A percentile compares a stretch with the other conserved stretches of the same genome.
Conservation (phyloP, 2,888 invertebrate species). For the Hyalella azteca region DNA sequence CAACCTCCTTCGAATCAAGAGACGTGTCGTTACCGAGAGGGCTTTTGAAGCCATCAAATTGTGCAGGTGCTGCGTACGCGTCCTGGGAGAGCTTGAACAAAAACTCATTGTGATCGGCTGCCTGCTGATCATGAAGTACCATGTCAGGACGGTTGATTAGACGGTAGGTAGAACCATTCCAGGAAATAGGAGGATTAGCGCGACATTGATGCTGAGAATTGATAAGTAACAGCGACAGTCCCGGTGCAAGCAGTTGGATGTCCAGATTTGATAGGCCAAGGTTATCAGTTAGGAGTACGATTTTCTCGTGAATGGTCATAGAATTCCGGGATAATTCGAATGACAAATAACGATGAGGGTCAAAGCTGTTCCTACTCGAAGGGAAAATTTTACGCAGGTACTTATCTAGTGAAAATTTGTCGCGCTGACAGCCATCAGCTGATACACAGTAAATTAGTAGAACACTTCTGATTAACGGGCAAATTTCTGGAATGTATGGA, state of each 20-base stretch:
- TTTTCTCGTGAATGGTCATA: slow-evolving; percentile 49
- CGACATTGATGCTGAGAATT: slow-evolving; percentile 75
- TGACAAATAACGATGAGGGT: neutral
- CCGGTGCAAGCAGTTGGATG: slow-evolving; percentile 75
- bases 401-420: slow-evolving; percentile 41
- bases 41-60: slow-evolving; percentile 21
- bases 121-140: slow-evolving; percentile 62
- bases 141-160: slow-evolving; percentile 77
- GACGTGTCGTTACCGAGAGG: neutral
- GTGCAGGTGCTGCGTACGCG: slow-evolving; percentile 51
- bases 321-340: neutral
- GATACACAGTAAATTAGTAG: slow-evolving; percentile 52
- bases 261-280: slow-evolving; percentile 64
- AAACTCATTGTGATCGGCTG: slow-evolving; percentile 35
- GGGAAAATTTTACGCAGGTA: slow-evolving; percentile 42
- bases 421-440: slow-evolving; percentile 41
- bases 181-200: slow-evolving; percentile 74
- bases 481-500: slow-evolving; percentile 53
- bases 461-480: slow-evolving; percentile 51
- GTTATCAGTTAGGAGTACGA: slow-evolving; percentile 53
- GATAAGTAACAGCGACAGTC: slow-evolving; percentile 73
- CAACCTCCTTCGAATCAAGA: slow-evolving; percentile 45
- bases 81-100: slow-evolving; percentile 37
- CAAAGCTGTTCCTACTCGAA: slow-evolving; percentile 25
- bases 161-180: slow-evolving; percentile 75